Evolutionary conservation across 1,140 invertebrate species (phyloP).

Genomic region (Agrilus planipennis): DNA sequence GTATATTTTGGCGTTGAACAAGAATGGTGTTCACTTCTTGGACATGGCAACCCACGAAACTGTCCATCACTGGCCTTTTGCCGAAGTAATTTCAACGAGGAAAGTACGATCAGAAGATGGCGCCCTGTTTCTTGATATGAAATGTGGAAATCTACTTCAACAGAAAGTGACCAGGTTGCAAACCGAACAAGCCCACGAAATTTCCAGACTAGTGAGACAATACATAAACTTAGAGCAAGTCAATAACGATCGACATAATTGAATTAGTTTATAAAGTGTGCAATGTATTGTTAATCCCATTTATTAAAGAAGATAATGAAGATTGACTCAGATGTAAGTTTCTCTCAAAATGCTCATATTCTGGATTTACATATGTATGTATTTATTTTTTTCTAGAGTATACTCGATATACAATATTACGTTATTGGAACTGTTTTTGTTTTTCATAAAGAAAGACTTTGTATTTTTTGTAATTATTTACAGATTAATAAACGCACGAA

Average conservation of each 20-base stretch:
- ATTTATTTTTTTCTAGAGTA: too few relatives aligned
- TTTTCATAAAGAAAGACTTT: too few relatives aligned
- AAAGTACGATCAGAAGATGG: conserved; percentile 85
- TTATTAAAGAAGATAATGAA: too few relatives aligned
- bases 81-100: conserved; percentile 89
- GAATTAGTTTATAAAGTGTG: too few relatives aligned
- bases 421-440: too few relatives aligned
- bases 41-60: conserved; percentile 87
- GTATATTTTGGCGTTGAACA: conserved; percentile 86
- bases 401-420: too few relatives aligned
- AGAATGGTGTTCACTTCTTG: conserved; percentile 86
- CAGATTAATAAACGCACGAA: too few relatives aligned
- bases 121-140: conserved; percentile 90
- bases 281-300: too few relatives aligned
- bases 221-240: conserved; percentile 84
- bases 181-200: conserved; percentile 93
- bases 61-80: conserved; percentile 81
- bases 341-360: too few relatives aligned
- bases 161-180: conserved; percentile 91
- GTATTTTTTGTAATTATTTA: too few relatives aligned
- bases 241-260: conserved; percentile 22
- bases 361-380: too few relatives aligned
- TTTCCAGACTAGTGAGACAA: conserved; percentile 87
- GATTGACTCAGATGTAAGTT: too few relatives aligned
- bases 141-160: conserved; percentile 91